These are phyloP conservation scores for Nysson spinosus DNA, from an alignment of 2,888 invertebrate species.

Conservation along the genomic window DNA sequence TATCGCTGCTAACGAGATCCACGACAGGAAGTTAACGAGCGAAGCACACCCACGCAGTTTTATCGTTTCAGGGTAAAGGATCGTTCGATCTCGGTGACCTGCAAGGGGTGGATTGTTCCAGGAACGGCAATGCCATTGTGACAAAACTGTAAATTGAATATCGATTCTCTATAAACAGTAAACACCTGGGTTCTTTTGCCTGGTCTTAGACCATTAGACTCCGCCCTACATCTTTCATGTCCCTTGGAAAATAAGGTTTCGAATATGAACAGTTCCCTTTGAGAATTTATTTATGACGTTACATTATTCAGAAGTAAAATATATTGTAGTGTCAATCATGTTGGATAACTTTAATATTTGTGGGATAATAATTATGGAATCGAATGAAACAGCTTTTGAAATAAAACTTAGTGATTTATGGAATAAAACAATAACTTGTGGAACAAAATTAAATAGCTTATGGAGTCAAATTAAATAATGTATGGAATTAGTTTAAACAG, in stretches of 20 bases:
- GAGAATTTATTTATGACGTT: too few relatives aligned
- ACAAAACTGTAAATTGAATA: constrained; percentile 76
- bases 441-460: too few relatives aligned
- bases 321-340: too few relatives aligned
- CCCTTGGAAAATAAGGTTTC: constrained; percentile 35
- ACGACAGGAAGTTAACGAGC: constrained; percentile 52
- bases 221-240: not conserved
- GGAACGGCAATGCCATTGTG: constrained; percentile 66
- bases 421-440: too few relatives aligned
- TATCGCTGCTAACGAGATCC: constrained; percentile 52
- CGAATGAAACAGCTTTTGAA: too few relatives aligned
- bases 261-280: not conserved
- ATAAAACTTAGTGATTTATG: too few relatives aligned
- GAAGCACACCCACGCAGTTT: constrained; percentile 51
- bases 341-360: too few relatives aligned
- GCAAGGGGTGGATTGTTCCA: constrained; percentile 49
- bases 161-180: constrained; percentile 68
- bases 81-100: constrained; percentile 25
- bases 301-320: too few relatives aligned
- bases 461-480: too few relatives aligned
- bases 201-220: constrained; percentile 64
- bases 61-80: constrained; percentile 42
- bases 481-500: too few relatives aligned
- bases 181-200: constrained; percentile 60
- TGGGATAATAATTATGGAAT: too few relatives aligned